Conservation (phyloP, 2,797 vertebrate genomes). For the Coilia nasus region DNA sequence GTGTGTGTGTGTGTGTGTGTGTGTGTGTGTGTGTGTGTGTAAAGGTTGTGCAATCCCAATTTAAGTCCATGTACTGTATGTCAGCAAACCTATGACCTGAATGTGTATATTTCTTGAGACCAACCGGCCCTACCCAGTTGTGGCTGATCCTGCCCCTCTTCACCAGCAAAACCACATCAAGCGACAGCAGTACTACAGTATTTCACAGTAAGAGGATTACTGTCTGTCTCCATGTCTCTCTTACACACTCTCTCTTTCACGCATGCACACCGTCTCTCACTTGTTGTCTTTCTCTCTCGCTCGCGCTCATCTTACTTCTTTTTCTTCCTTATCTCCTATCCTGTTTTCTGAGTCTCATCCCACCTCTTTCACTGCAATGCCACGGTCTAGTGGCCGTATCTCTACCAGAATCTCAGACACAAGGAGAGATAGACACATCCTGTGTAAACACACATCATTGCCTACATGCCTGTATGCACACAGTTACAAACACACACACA, state of each 20-base stretch:
- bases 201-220: conserved; percentile 45
- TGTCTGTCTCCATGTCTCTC: conserved; percentile 2
- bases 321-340: neutral
- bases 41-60: neutral
- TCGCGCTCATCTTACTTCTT: conserved; percentile 16
- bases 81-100: neutral
- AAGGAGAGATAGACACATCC: neutral
- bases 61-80: neutral
- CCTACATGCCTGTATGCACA: neutral
- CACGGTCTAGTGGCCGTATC: neutral
- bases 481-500: neutral
- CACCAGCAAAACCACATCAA: conserved; percentile 16
- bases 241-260: neutral
- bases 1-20: conserved; percentile 13
- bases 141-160: neutral
- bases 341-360: neutral
- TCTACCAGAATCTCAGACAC: neutral
- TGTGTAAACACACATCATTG: conserved; percentile 13
- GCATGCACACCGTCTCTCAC: neutral
- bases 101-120: neutral
- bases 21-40: neutral
- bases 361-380: neutral
- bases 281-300: conserved; percentile 12
- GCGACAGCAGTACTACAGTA: conserved; percentile 14
- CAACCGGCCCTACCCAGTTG: neutral